These are phyloP conservation scores for Rhopalosiphum padi DNA, from an alignment of 1,140 invertebrate species.

Conservation along the genomic window DNA sequence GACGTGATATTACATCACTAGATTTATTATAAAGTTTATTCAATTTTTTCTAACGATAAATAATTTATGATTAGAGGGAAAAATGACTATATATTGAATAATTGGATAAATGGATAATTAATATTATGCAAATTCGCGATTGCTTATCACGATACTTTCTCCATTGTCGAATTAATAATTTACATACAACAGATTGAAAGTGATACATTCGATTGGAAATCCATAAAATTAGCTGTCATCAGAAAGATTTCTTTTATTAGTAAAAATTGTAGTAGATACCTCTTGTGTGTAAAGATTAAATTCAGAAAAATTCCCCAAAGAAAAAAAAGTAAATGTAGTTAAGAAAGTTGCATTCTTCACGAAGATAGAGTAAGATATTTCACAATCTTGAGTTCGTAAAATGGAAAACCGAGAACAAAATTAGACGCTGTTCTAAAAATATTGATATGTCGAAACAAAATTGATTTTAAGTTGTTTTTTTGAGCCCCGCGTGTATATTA, in stretches of 20 bases:
- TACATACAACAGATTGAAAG: constrained; percentile 33
- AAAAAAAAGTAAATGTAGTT: constrained; percentile 1
- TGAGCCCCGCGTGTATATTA: background rate
- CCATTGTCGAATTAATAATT: constrained; percentile 3
- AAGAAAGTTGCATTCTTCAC: background rate
- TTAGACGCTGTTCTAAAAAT: background rate
- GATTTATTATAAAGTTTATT: background rate
- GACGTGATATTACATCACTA: background rate
- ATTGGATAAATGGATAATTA: constrained; percentile 21
- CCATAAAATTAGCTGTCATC: background rate
- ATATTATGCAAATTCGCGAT: constrained; percentile 1
- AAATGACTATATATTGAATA: background rate
- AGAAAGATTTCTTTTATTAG: background rate
- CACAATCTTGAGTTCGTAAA: background rate
- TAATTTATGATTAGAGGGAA: background rate
- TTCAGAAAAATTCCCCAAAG: background rate
- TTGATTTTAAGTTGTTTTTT: constrained; percentile 29
- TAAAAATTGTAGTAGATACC: background rate
- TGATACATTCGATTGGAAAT: background rate
- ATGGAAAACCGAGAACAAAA: background rate
- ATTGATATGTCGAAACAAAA: constrained; percentile 11
- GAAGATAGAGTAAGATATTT: background rate
- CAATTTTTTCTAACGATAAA: background rate
- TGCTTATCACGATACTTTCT: constrained; percentile 24
- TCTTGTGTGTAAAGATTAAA: background rate